Evolutionary conservation across 35 echinoderm and acorn worm species (phyloP), one percentile per base, ranked within the genome.

Genomic region (Ophioderma brevispina): DNA sequence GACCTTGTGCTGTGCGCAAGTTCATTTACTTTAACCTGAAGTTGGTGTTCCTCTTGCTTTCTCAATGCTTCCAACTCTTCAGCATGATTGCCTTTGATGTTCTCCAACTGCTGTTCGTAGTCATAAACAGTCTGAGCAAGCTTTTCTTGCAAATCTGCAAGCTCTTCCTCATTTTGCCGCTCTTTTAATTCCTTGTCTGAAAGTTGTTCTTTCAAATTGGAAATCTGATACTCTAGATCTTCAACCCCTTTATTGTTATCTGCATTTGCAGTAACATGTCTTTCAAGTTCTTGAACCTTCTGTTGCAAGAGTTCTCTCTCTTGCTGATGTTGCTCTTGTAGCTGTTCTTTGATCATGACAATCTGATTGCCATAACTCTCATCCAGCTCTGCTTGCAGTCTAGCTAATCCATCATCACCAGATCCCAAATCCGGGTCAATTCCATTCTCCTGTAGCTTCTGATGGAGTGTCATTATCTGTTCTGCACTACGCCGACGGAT

Each of bases 341-440:
- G 76, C 77, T 99, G 94, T 35, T 95, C 75, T 59, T 99, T 99
- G 85, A 99, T 99, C 93, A 99, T 89, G 63, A 95, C 91, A 33
- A 99, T 99, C 63, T 99, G 97, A 25, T 89, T 92, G 40, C 97
- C 97, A 35, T 95, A 99, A 36, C 90, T 99, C 75, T 99, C 97
- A 78, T 99, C 97, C 8, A 99, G 85, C 77, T 99, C 97, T 40
- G 87, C 93, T 40, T 92, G 87, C 4, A 99, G 88, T 32, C 78
- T 39, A 2, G 79, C 82, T 31, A 99, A 31, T 19, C 34, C 49
- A 64, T 95, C 78, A 25, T 92, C 89, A 19, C 77, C 87, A 10
- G 79, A 43, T 36, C 59, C 38, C 4, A 76, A 77, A 36, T 70
- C 55, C 17, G 39, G 21, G 8, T 90, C 85, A 19, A 91, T 88